Conservation (phyloP, 2,888 invertebrate genomes). For the Sesia bembeciformis region DNA sequence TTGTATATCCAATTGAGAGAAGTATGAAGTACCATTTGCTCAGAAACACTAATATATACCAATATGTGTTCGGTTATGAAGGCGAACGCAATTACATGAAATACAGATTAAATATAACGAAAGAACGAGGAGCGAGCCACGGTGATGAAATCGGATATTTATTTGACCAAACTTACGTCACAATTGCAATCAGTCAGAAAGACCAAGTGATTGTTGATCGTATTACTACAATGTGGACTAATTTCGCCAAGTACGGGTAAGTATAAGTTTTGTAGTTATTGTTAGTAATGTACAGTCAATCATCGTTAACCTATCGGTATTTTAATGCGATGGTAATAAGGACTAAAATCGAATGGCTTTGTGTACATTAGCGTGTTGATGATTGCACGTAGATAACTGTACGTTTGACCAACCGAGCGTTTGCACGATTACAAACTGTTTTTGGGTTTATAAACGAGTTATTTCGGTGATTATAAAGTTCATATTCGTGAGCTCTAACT, state of each 20-base stretch:
- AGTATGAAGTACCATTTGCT: conserved; percentile 25
- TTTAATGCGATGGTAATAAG: no score
- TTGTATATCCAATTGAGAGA: conserved; percentile 28
- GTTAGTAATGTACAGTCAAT: no score
- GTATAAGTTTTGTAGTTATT: conserved; percentile 1
- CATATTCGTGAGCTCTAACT: no score
- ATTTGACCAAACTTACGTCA: conserved; percentile 19
- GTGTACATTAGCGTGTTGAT: no score
- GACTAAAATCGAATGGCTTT: no score
- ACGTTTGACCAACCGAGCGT: no score
- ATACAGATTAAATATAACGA: conserved; percentile 3
- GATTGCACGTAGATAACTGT: no score
- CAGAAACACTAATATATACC: conserved; percentile 25
- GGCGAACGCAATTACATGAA: conserved; percentile 16
- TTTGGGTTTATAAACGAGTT: no score
- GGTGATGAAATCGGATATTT: conserved; percentile 41
- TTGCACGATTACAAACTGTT: no score
- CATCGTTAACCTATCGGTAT: no score
- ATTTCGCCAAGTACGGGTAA: conserved; percentile 48
- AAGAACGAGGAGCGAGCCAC: conserved; percentile 23
- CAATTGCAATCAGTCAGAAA: conserved; percentile 21
- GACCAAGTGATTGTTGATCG: conserved; percentile 36
- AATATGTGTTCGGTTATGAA: conserved; percentile 38
- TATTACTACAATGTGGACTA: conserved; percentile 51
- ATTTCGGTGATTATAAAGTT: no score